Evolutionary conservation across 1,140 invertebrate genomes (phyloP).

Genomic region (Drosophila varians): DNA sequence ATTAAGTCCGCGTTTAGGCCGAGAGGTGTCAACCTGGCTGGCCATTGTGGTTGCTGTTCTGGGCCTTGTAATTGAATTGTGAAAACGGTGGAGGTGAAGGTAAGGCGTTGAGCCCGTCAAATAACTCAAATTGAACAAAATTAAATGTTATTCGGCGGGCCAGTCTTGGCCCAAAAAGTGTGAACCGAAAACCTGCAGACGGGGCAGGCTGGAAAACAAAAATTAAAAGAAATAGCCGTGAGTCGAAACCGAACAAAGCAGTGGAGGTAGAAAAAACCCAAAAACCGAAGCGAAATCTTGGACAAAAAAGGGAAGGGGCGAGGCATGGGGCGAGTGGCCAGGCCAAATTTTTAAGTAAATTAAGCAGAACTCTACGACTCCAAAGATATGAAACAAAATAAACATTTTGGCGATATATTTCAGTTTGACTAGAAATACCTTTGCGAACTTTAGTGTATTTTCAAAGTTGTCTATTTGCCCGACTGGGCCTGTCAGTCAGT

Average conservation of each 20-base stretch:
- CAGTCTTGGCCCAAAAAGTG: constrained; percentile 37
- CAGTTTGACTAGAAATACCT: neutral
- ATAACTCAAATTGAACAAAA: constrained; percentile 37
- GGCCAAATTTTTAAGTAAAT: constrained; percentile 55
- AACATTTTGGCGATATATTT: neutral
- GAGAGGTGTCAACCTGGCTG: constrained; percentile 60
- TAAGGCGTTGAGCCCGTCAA: constrained; percentile 18
- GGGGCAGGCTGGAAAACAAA: constrained; percentile 4
- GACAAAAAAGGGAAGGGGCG: constrained; percentile 27
- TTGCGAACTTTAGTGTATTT: neutral
- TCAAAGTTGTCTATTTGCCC: neutral
- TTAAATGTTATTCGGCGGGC: constrained; percentile 43
- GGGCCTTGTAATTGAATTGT: constrained; percentile 75
- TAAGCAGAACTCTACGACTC: constrained; percentile 58
- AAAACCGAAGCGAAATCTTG: constrained; percentile 47
- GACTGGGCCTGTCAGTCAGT: constrained; percentile 8
- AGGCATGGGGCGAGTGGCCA: constrained; percentile 6
- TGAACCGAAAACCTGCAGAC: constrained; percentile 46
- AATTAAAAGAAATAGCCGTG: constrained; percentile 48
- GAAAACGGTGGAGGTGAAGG: constrained; percentile 33
- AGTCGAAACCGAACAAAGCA: constrained; percentile 14
- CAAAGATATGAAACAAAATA: neutral
- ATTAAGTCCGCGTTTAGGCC: constrained; percentile 60
- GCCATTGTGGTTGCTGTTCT: constrained; percentile 51
- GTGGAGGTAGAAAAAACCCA: constrained; percentile 33